phyloP scores from a whole-genome alignment of 2,113 vertebrate genomes.

The Ciconia stormi region DNA sequence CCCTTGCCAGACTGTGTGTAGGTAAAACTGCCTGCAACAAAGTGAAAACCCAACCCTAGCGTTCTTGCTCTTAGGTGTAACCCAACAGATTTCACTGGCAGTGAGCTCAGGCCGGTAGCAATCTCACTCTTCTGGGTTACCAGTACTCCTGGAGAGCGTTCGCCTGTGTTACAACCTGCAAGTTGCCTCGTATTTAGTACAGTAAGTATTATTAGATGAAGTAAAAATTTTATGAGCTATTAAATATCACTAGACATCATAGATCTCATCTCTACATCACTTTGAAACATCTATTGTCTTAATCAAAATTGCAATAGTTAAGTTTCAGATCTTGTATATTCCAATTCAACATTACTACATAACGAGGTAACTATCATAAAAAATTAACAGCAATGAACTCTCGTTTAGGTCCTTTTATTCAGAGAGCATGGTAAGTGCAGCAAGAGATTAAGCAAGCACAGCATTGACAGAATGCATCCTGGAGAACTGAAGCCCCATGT shows the following conservation, averaged over 20 bases:
- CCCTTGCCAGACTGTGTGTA: rapidly evolving
- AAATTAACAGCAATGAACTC: background rate
- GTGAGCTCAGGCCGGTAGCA: rapidly evolving
- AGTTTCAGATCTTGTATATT: background rate
- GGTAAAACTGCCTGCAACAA: background rate
- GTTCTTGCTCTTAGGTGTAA: background rate
- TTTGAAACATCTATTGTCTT: background rate
- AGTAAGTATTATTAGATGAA: background rate
- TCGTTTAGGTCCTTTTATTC: background rate
- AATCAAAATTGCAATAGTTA: background rate
- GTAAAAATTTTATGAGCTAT: background rate
- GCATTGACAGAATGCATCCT: background rate
- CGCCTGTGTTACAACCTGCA: background rate
- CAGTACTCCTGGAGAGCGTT: background rate
- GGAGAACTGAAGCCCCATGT: background rate
- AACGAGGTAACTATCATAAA: background rate
- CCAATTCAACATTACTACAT: background rate
- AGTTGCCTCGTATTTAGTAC: background rate
- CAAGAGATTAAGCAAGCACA: background rate
- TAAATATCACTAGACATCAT: background rate
- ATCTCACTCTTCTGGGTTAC: background rate
- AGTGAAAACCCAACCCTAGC: background rate
- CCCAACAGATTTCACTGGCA: background rate
- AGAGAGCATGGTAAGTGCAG: background rate
- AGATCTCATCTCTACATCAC: background rate